Conservation (phyloP, 2,113 vertebrate genomes). For the Channa argus region DNA sequence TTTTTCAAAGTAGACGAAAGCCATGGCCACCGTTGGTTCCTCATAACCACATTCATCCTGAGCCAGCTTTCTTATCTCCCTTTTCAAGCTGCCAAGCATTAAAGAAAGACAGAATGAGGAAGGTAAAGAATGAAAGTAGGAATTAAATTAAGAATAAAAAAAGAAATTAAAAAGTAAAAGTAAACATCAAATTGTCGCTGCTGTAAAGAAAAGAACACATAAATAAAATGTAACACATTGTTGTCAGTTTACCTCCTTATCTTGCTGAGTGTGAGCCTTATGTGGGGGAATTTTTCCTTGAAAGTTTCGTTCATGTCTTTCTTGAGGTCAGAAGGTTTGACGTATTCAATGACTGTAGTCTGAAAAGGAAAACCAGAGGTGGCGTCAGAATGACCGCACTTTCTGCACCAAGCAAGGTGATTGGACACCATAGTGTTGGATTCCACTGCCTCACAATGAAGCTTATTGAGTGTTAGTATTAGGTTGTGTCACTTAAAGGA, state of each 20-base stretch:
- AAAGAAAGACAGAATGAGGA: not conserved
- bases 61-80: constrained; percentile 95
- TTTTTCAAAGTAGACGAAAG: constrained; percentile 99
- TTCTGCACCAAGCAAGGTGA: constrained; percentile 24
- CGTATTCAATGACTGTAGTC: constrained; percentile 98
- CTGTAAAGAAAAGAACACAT: not conserved
- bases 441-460: constrained; percentile 36
- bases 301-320: constrained; percentile 99
- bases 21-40: constrained; percentile 97
- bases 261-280: constrained; percentile 97
- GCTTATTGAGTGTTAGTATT: constrained; percentile 8
- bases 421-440: constrained; percentile 48
- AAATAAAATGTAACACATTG: too few species aligned
- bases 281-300: constrained; percentile 98
- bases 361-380: constrained; percentile 75
- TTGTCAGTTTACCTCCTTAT: constrained; percentile 89
- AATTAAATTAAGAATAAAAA: not conserved
- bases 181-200: not conserved
- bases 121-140: not conserved
- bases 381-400: constrained; percentile 29
- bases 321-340: constrained; percentile 99
- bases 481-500: constrained; percentile 11
- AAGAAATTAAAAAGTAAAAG: not conserved
- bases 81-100: constrained; percentile 88
- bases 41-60: constrained; percentile 95